Evolutionary conservation across 2,113 vertebrate genomes (phyloP).

Genomic region (Silurus asotus): DNA sequence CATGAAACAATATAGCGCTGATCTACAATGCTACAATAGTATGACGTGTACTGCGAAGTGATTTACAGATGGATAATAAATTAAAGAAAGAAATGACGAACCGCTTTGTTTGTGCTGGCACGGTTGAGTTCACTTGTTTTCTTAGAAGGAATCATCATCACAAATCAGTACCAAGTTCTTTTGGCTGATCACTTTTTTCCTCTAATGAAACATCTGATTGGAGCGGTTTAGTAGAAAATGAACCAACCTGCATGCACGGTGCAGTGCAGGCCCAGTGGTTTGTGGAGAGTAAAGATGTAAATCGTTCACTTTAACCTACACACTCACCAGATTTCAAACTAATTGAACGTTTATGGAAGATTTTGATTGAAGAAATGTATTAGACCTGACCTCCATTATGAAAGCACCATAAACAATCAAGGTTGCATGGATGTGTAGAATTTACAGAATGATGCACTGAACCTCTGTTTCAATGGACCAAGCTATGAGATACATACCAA

Average conservation of each 20-base stretch:
- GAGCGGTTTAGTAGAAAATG: background rate
- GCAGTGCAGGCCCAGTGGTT: background rate
- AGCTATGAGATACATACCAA: no score
- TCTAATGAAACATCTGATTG: background rate
- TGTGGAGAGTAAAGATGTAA: background rate
- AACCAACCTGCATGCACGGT: background rate
- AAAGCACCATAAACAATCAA: background rate
- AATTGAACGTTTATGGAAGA: background rate
- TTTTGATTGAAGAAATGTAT: background rate
- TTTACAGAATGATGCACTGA: background rate
- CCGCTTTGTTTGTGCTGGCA: background rate
- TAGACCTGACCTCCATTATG: background rate
- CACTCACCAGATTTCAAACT: no score
- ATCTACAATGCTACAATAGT: background rate
- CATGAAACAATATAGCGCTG: background rate
- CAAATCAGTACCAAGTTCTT: background rate
- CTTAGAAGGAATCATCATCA: background rate
- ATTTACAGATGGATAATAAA: slow-evolving; percentile 7
- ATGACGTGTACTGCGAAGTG: background rate
- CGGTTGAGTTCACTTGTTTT: background rate
- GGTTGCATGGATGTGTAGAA: background rate
- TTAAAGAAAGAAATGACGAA: background rate
- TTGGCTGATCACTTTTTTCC: background rate
- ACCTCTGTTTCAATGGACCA: background rate
- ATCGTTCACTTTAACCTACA: background rate